phyloP scores from a whole-genome alignment of 2,888 invertebrate genomes.

The Plutella xylostella region DNA sequence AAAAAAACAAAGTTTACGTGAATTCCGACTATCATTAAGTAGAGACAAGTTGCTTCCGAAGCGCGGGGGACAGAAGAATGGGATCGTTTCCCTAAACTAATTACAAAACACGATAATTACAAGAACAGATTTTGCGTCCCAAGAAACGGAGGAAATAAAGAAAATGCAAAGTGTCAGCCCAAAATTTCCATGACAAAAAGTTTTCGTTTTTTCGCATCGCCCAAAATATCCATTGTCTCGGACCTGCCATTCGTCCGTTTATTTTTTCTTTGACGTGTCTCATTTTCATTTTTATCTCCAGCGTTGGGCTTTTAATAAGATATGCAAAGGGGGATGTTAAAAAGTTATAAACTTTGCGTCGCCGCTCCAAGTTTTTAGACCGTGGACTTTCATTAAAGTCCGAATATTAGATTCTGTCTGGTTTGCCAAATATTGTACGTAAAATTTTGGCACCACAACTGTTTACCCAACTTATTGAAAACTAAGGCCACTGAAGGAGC shows the following conservation, averaged over 20 bases:
- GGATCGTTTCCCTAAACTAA: conserved; percentile 66
- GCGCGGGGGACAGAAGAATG: conserved; percentile 27
- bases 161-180: conserved; percentile 66
- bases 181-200: conserved; percentile 65
- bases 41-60: background rate
- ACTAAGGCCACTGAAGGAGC: too few relatives aligned
- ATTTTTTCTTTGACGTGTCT: conserved; percentile 58
- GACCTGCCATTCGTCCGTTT: conserved; percentile 44
- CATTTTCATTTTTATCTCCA: conserved; percentile 63
- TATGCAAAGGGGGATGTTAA: conserved; percentile 48
- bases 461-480: too few relatives aligned
- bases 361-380: too few relatives aligned
- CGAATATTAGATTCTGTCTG: too few relatives aligned
- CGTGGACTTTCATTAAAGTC: too few relatives aligned
- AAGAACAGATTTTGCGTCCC: conserved; percentile 59
- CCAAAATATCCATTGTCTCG: conserved; percentile 65
- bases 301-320: conserved; percentile 63
- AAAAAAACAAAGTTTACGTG: too few relatives aligned
- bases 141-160: conserved; percentile 52
- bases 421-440: too few relatives aligned
- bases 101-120: conserved; percentile 70
- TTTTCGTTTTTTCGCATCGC: conserved; percentile 54
- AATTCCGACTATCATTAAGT: conserved; percentile 12
- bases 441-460: too few relatives aligned
- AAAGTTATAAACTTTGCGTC: conserved; percentile 2